Percentiles rank a stretch among this genome's conserved stretches.
Evolutionary conservation across 1,140 invertebrate genomes (phyloP).

Genomic region (Cotesia vestalis): DNA sequence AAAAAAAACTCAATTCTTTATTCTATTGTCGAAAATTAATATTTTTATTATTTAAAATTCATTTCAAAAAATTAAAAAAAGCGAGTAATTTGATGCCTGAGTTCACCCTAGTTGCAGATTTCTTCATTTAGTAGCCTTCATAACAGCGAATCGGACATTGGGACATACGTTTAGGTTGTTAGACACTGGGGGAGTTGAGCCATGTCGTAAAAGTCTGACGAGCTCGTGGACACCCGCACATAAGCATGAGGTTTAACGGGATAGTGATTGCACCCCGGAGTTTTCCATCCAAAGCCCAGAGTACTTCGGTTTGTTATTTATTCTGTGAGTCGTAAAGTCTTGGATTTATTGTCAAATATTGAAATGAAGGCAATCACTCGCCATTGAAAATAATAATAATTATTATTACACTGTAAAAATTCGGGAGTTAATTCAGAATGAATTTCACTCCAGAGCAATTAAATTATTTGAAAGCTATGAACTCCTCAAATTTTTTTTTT

Average conservation of each 20-base stretch:
- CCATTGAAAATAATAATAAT: constrained; percentile 45
- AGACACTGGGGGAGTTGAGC: neutral
- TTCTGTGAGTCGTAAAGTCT: constrained; percentile 52
- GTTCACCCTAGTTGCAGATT: neutral
- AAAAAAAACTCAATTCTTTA: no score
- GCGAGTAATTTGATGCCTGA: neutral
- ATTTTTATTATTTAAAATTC: no score
- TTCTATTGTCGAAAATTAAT: no score
- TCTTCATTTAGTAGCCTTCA: constrained; percentile 31
- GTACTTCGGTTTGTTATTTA: constrained; percentile 52
- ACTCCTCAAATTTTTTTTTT: neutral
- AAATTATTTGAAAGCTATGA: no score
- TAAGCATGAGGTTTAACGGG: neutral
- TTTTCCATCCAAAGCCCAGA: constrained; percentile 10
- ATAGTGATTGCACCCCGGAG: neutral
- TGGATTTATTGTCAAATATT: constrained; percentile 50
- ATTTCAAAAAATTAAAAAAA: no score
- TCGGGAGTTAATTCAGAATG: neutral
- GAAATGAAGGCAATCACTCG: no score
- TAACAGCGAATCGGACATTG: constrained; percentile 51
- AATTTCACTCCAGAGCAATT: no score
- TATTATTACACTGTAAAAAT: constrained; percentile 15
- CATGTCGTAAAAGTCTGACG: neutral
- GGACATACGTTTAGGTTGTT: constrained; percentile 40
- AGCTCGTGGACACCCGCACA: neutral